Evolutionary conservation across 2,113 vertebrate genomes (phyloP).

Genomic region (Tupaia chinensis): DNA sequence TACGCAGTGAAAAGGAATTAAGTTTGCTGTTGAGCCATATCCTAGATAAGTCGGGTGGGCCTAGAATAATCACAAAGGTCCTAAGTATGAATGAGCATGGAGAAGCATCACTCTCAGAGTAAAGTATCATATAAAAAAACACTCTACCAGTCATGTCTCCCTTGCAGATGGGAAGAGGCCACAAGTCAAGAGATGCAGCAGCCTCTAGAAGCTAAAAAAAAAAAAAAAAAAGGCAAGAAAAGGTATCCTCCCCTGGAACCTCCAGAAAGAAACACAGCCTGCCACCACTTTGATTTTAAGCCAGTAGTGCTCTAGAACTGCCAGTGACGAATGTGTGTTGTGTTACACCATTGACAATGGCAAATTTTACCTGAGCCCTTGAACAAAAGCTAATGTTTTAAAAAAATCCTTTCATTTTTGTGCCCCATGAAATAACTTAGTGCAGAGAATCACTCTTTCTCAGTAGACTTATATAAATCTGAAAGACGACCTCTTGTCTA

Average conservation of each 20-base stretch:
- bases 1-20: background rate
- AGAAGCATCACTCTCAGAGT: background rate
- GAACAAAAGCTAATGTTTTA: background rate
- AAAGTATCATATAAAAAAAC: rapidly evolving
- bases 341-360: background rate
- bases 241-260: background rate
- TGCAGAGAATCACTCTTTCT: background rate
- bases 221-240: background rate
- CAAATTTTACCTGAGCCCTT: background rate
- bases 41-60: background rate
- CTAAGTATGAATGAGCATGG: background rate
- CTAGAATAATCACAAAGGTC: background rate
- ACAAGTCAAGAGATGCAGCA: background rate
- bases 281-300: background rate
- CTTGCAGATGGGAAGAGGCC: background rate
- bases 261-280: background rate
- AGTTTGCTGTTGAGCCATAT: background rate
- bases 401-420: background rate
- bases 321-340: background rate
- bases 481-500: background rate
- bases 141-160: too few species aligned
- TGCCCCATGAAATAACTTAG: background rate
- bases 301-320: background rate
- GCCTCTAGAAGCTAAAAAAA: background rate
- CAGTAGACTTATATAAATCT: background rate